phyloP scores from a whole-genome alignment of 2,888 invertebrate species.

The Lamproptera curius region DNA sequence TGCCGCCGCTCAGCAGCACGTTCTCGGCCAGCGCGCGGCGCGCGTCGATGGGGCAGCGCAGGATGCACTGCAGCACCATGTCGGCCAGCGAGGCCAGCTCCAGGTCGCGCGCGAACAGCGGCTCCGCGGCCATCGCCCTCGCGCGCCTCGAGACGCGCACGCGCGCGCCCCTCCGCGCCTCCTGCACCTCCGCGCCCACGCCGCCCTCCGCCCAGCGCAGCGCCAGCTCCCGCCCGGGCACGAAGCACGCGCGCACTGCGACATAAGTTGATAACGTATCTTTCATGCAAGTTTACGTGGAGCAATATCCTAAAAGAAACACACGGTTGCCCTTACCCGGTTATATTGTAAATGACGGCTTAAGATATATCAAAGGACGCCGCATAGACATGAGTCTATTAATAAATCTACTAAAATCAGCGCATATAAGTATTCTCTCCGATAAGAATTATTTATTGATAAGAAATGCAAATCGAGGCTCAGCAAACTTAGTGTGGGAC shows the following conservation, averaged over 20 bases:
- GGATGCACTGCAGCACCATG: constrained; percentile 89
- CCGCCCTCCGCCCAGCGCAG: constrained; percentile 11
- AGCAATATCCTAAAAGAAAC: too few species aligned
- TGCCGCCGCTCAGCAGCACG: constrained; percentile 92
- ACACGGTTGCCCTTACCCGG: too few species aligned
- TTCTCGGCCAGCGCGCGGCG: constrained; percentile 88
- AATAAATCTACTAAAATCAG: too few species aligned
- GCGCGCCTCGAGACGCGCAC: constrained; percentile 82
- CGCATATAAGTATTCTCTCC: too few species aligned
- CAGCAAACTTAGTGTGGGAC: too few species aligned
- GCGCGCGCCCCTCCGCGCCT: constrained; percentile 70
- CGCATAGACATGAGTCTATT: too few species aligned
- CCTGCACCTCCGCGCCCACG: constrained; percentile 70
- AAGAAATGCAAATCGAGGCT: too few species aligned
- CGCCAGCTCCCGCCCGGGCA: constrained; percentile 4
- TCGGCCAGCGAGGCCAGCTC: constrained; percentile 84
- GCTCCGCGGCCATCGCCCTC: constrained; percentile 90
- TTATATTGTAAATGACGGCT: too few species aligned
- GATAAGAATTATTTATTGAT: too few species aligned
- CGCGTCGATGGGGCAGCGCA: constrained; percentile 90
- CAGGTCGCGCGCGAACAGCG: constrained; percentile 89
- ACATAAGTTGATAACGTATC: too few species aligned
- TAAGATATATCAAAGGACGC: too few species aligned
- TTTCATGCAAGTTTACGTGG: too few species aligned
- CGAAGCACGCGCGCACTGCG: constrained; percentile 19